Conservation (phyloP, 1,140 invertebrate species). For the Ostrea denselamellosa region DNA sequence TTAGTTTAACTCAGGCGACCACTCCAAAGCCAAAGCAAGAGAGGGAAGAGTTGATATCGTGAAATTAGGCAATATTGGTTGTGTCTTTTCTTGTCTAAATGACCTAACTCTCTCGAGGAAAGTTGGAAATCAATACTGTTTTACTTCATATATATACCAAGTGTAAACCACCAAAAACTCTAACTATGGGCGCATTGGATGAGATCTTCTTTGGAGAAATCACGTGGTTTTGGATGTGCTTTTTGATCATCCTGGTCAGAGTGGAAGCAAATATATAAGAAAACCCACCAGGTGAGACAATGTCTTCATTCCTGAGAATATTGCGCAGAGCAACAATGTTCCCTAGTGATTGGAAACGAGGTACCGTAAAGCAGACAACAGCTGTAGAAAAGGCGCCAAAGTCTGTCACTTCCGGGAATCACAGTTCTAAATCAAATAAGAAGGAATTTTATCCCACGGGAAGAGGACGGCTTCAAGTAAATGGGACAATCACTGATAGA, state of each 20-base stretch:
- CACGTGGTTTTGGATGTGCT: not conserved
- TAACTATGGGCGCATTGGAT: constrained; percentile 18
- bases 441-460: not conserved
- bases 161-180: constrained; percentile 14
- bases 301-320: not conserved
- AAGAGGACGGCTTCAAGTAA: not conserved
- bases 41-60: not conserved
- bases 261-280: not conserved
- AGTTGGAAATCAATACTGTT: constrained; percentile 2
- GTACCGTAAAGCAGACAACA: not conserved
- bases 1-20: not conserved
- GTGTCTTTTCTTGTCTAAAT: not conserved
- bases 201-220: not conserved
- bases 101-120: not conserved
- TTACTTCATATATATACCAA: constrained; percentile 37
- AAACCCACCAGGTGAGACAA: constrained; percentile 5
- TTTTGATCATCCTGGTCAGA: not conserved
- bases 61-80: constrained; percentile 27
- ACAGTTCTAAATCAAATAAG: not conserved
- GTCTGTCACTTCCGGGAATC: not conserved
- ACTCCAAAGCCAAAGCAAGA: not conserved
- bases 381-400: not conserved
- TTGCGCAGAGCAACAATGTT: not conserved
- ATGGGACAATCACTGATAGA: not conserved
- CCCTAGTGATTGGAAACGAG: not conserved